phyloP scores from a whole-genome alignment of 2,113 vertebrate genomes.

The Polypterus bichir region DNA sequence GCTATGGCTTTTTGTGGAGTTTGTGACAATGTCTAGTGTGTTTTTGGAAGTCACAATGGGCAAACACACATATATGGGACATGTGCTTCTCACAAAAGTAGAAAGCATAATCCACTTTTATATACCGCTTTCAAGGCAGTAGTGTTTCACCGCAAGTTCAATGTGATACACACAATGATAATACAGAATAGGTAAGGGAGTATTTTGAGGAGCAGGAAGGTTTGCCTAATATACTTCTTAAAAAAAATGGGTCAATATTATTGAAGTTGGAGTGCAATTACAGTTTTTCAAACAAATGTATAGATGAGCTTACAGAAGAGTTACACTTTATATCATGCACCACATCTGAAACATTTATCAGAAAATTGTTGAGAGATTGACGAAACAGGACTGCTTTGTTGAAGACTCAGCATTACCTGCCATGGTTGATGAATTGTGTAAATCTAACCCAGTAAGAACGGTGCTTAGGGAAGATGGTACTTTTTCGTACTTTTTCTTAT shows the following conservation, averaged over 20 bases:
- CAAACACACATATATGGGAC: too few relatives aligned
- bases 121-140: too few relatives aligned
- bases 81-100: too few relatives aligned
- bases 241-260: constrained; percentile 11
- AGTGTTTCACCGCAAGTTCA: too few relatives aligned
- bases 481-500: constrained; percentile 1
- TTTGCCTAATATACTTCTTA: neutral
- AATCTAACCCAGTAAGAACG: neutral
- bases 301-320: constrained; percentile 12
- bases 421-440: constrained; percentile 10
- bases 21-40: too few relatives aligned
- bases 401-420: constrained; percentile 3
- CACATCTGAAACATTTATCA: constrained; percentile 5
- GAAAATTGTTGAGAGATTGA: constrained; percentile 3
- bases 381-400: constrained; percentile 11
- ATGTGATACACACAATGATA: too few relatives aligned
- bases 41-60: too few relatives aligned
- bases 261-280: constrained; percentile 11
- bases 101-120: too few relatives aligned
- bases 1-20: too few relatives aligned
- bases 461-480: constrained; percentile 6
- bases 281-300: constrained; percentile 15
- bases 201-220: too few relatives aligned
- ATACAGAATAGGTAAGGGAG: too few relatives aligned
- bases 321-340: constrained; percentile 8